Evolutionary conservation across 2,888 invertebrate species (phyloP).

Genomic region (Mechanitis messenoides): DNA sequence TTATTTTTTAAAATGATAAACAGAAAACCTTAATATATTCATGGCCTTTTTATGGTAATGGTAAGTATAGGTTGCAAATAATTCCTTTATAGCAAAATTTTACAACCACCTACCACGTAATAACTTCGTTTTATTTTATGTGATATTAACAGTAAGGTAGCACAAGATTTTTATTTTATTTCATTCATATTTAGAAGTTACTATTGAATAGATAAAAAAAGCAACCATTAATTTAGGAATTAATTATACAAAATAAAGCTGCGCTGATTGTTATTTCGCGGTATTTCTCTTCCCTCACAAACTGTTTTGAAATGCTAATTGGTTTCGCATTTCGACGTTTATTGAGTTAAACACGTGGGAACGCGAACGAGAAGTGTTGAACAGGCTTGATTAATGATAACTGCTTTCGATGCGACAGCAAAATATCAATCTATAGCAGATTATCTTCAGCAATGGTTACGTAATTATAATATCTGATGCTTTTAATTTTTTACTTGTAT

Average conservation of each 20-base stretch:
- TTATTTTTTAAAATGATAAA: too few species aligned
- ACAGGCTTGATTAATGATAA: slow-evolving; percentile 17
- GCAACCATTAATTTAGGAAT: too few species aligned
- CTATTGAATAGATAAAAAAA: too few species aligned
- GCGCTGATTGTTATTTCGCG: background rate
- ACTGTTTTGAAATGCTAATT: slow-evolving; percentile 19
- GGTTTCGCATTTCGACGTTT: slow-evolving; percentile 21
- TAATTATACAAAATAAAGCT: background rate
- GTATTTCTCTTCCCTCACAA: slow-evolving; percentile 6
- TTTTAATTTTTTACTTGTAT: background rate
- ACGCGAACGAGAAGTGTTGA: slow-evolving; percentile 15
- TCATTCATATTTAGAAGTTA: too few species aligned
- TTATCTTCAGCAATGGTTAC: background rate
- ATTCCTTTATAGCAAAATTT: too few species aligned
- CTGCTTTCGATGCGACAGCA: slow-evolving; percentile 13
- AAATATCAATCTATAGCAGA: slow-evolving; percentile 2
- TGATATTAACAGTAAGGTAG: too few species aligned
- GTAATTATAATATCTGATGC: background rate
- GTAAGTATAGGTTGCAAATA: too few species aligned
- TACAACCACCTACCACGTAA: too few species aligned
- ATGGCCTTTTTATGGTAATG: too few species aligned
- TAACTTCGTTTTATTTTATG: too few species aligned
- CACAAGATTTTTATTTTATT: too few species aligned
- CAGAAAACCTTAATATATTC: too few species aligned
- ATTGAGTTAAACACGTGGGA: slow-evolving; percentile 17